Base-by-base conservation (phyloP, 2,797 vertebrate species). In the Catostomus latipinnis region DNA sequence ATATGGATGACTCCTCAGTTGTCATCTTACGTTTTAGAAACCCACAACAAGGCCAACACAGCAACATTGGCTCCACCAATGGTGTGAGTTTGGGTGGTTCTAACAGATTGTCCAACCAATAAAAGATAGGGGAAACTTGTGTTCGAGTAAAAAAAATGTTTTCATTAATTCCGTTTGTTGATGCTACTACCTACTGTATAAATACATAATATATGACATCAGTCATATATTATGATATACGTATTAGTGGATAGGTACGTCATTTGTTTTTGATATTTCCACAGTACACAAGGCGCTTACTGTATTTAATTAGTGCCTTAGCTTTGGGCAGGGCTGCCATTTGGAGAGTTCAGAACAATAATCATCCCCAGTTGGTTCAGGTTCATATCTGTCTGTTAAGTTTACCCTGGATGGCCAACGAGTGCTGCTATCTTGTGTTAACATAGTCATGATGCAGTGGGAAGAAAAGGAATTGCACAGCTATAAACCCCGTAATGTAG, bases 391-490 rank as follows among this genome's bases (percentile, higher is more conserved):
- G 6, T 54, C 22, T 70, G 9, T 8, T 71, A 22, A 0, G 0
- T 77, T 67, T 78, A 10, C 18, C 12, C 12, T 22, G 22, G 16
- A 0, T 80, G 72, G 45, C 22, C 10, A 13, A 48, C 50, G 6
- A 75, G 74, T 71, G 66, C 81, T 85, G 84, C 81, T 66, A 54
- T 74, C 81, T 58, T 14, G 61, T 78, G 81, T 74, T 85, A 16
- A 16, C 2, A 22, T 13, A 58, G 54, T 13, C 70, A 22, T 60
- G 66, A 34, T 74, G 34, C 73, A 80, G 57, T 18, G 22, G 5
- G 10, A 79, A 7, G 9, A 69, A 7, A 68, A 60, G 43, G 53
- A 76, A 60, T 49, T n/a, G 74, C 16, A 52, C 10, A 43, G 62
- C 61, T 49, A 14, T 63, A 63, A 65, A 56, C 62, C 22, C 48